Evolutionary conservation across 2,888 invertebrate species (phyloP), one percentile per base, ranked within the genome.

Genomic region (Bombylius discolor): DNA sequence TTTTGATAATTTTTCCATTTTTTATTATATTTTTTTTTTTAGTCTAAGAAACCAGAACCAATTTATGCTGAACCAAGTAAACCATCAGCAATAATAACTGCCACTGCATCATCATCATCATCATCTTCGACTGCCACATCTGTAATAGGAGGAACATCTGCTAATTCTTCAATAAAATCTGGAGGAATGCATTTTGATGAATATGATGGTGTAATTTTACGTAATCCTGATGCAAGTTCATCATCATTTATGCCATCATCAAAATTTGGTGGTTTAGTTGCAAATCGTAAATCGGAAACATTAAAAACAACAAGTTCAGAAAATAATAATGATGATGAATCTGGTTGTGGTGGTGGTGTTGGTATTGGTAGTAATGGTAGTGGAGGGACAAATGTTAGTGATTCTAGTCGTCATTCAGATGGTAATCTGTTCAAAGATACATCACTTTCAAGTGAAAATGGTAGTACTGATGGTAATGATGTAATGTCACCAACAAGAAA

Each of bases 51-150:
- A 50, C 53, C 61, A 7, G 63, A 63, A 55, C 63, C 63, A 5
- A 62, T 63, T 45, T 63, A 63, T 57, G 63, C 63, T 7, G 63
- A 63, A 47, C 63, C 63, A 31, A 62, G 56, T 45, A 63, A 63
- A 56, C 32, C 36, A 32, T 12, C 52, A 6, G n/a, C 39, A 36
- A 8, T 6, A 14, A 46, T 51, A 31, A 32, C 42, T 11, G 49
- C 52, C 36, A 47, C 51, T 5, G 9, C 49, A 52, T 7, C 47
- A 48, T 46, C 52, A 32, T 44, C 46, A 14, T 45, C 50, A 34
- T 36, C 56, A 32, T 31, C 39, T 31, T n/a, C 34, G 12, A 42
- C 42, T 42, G 46, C 51, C 11, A 51, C 49, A 49, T 39, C 56
- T 12, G 44, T 53, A 31, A 45, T 47, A 44, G 13, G 31, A 23